Base-by-base conservation (phyloP, 2,888 invertebrate genomes). In the Plagodis pulveraria region DNA sequence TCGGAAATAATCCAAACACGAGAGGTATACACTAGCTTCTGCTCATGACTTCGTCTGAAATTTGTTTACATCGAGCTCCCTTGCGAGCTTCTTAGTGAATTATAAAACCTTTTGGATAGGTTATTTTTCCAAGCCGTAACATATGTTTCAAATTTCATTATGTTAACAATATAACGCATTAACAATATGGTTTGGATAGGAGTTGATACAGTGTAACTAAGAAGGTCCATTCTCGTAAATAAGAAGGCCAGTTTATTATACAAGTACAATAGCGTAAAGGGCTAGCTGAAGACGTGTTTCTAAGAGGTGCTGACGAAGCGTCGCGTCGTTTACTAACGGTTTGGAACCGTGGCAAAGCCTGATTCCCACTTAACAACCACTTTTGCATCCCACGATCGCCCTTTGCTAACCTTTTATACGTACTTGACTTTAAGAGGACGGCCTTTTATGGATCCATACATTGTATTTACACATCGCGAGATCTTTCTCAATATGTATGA, bases 261-360 rank as follows among this genome's bases (percentile, higher is more conserved):
- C 38, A 1, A 38, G 38, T 38, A 38, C 38, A 38, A 38, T 38
- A 38, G 9, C 12, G 10, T 11, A 41, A 52, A 59, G 54, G n/a
- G 52, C 56, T 60, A 62, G 64, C 62, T 67, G 65, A 61, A 68
- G 67, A 65, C 60, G 67, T 66, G 64, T 62, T 70, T 68, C 66
- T 57, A 60, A 56, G 65, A 71, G 73, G 62, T 70, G 62, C 56
- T 56, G 56, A 61, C 56, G 45, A 62, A 56, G 67, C 65, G 58
- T 65, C 61, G 38, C 42, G 22, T 57, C n/a, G n/a, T n/a, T n/a
- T n/a, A 56, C 56, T 75, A 74, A 74, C 76, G 73, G 76, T 67
- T 66, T 52, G 43, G 48, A 50, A 52, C 57, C 54, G 54, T 62
- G 64, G 55, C 58, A 53, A 56, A 56, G 66, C 48, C 60, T 58